Evolutionary conservation across 2,888 invertebrate species (phyloP).

Genomic region (Acronicta aceris): DNA sequence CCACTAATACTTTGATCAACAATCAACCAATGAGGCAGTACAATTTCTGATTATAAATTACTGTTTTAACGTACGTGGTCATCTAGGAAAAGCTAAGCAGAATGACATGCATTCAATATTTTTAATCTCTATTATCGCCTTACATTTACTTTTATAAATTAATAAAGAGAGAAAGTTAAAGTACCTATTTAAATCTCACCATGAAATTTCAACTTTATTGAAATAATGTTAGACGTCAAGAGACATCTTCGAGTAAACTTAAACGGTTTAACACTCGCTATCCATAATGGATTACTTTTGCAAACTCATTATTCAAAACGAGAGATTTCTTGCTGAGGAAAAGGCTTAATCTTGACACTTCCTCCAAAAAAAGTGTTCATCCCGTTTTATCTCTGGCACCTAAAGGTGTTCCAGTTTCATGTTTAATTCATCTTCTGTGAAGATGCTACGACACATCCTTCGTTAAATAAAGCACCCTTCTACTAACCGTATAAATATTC

Average conservation of each 20-base stretch:
- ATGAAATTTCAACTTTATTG: not conserved
- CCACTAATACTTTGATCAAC: no score
- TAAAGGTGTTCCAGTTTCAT: conserved; percentile 43
- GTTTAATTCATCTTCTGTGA: conserved; percentile 50
- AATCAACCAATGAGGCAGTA: no score
- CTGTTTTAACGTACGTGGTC: no score
- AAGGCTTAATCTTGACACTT: conserved; percentile 51
- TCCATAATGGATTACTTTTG: conserved; percentile 51
- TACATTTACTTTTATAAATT: not conserved
- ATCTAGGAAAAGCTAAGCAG: no score
- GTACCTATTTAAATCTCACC: not conserved
- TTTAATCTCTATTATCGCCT: no score
- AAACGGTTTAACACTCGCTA: conserved; percentile 23
- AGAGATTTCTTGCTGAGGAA: conserved; percentile 34
- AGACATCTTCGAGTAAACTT: conserved; percentile 13
- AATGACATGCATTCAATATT: no score
- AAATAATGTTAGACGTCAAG: conserved; percentile 7
- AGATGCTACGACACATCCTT: conserved; percentile 29
- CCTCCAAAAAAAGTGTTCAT: conserved; percentile 39
- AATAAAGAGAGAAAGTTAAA: not conserved
- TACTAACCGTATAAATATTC: conserved; percentile 42
- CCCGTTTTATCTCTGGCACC: conserved; percentile 28
- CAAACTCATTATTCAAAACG: conserved; percentile 52
- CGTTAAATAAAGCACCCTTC: conserved; percentile 44
- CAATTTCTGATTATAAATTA: no score